Evolutionary conservation across 2,797 vertebrate genomes (phyloP).

Genomic region (Argyrosomus regius): DNA sequence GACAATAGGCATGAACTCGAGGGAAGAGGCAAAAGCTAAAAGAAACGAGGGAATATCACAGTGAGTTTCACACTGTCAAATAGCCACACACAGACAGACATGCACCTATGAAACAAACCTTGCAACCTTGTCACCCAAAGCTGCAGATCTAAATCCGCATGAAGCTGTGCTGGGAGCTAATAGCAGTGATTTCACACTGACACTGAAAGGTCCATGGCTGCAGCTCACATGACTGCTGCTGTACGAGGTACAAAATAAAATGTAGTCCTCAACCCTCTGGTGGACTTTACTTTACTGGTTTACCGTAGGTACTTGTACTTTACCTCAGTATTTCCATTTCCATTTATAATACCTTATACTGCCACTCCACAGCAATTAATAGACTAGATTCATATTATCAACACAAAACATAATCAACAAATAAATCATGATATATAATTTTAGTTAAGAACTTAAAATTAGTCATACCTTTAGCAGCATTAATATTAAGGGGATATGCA

Average conservation of each 20-base stretch:
- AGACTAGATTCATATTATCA: background rate
- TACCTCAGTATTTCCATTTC: background rate
- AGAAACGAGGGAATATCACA: slow-evolving; percentile 46
- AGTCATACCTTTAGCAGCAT: background rate
- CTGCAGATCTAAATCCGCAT: slow-evolving; percentile 53
- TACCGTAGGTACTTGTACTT: slow-evolving; percentile 21
- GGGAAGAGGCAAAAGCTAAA: slow-evolving; percentile 54
- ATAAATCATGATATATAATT: background rate
- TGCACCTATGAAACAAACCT: slow-evolving; percentile 37
- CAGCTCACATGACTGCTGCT: slow-evolving; percentile 37
- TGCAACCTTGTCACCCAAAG: slow-evolving; percentile 59
- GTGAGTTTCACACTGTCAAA: slow-evolving; percentile 64
- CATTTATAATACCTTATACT: too few relatives aligned
- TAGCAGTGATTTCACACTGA: slow-evolving; percentile 61
- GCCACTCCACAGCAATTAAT: too few relatives aligned
- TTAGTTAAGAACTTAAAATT: background rate
- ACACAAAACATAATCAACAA: background rate
- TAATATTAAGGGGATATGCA: background rate
- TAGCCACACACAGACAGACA: slow-evolving; percentile 46
- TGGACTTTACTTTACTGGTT: background rate
- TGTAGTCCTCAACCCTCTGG: slow-evolving; percentile 18
- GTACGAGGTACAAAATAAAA: slow-evolving; percentile 38
- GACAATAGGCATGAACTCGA: slow-evolving; percentile 65
- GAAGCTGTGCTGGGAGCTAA: slow-evolving; percentile 55
- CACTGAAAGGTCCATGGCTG: slow-evolving; percentile 27